A percentile compares a stretch with the other conserved stretches of the same genome.
Evolutionary conservation across 2,797 vertebrate genomes (phyloP).

Genomic region (Poecilia wingei): DNA sequence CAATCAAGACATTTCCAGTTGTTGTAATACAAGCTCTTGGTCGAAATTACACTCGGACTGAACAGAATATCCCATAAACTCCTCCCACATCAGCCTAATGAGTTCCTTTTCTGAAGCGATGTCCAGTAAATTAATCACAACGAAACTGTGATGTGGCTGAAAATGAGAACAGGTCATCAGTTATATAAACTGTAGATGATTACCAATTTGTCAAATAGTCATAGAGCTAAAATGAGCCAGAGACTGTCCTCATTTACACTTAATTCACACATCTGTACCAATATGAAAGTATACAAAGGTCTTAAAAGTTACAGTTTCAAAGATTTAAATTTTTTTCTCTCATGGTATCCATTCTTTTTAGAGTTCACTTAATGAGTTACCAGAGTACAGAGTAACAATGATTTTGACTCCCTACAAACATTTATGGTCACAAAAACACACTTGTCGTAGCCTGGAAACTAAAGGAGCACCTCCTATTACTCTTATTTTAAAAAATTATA

Average conservation of each 20-base stretch:
- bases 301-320: neutral
- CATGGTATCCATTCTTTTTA: neutral
- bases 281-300: neutral
- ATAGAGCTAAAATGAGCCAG: neutral
- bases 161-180: neutral
- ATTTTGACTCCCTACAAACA: neutral
- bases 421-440: neutral
- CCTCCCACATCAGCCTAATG: neutral
- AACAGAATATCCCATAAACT: conserved; percentile 3
- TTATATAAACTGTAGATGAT: neutral
- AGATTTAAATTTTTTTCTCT: neutral
- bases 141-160: neutral
- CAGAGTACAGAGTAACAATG: neutral
- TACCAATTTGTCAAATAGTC: neutral
- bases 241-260: neutral
- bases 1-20: conserved; percentile 28
- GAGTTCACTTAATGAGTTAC: neutral
- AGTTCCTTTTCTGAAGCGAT: conserved; percentile 3
- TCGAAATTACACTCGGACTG: neutral
- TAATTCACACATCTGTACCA: neutral
- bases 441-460: neutral
- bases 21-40: conserved; percentile 34
- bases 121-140: neutral
- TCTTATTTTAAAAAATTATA: neutral
- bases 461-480: too few relatives aligned